Evolutionary conservation across 2,888 invertebrate species (phyloP).

Genomic region (Meganola albula): DNA sequence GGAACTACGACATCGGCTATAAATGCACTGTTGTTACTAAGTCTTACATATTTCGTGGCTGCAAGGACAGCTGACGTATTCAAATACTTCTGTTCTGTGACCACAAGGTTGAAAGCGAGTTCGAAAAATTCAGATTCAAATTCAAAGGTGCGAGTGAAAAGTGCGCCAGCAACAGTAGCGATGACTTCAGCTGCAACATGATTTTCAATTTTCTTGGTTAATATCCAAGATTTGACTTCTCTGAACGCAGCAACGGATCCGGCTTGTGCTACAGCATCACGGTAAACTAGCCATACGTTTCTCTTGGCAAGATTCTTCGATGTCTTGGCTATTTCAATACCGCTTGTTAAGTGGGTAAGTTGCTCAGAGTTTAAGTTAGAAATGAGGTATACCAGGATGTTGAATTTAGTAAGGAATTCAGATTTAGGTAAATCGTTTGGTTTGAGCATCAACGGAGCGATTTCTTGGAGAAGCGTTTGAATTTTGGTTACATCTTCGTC

Average conservation of each 20-base stretch:
- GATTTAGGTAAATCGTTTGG: conserved; percentile 73
- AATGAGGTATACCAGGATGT: conserved; percentile 74
- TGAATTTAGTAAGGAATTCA: conserved; percentile 80
- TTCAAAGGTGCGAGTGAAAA: conserved; percentile 78
- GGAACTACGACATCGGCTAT: conserved; percentile 78
- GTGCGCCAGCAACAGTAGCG: conserved; percentile 64
- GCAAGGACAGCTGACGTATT: conserved; percentile 77
- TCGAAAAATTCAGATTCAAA: conserved; percentile 79
- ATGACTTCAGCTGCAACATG: conserved; percentile 80
- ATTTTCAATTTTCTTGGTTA: conserved; percentile 66
- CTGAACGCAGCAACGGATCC: conserved; percentile 82
- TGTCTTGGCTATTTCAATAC: conserved; percentile 59
- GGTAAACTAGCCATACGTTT: conserved; percentile 78
- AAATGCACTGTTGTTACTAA: conserved; percentile 75
- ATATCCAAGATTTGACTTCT: conserved; percentile 78
- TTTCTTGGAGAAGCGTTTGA: conserved; percentile 69
- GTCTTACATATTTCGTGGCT: conserved; percentile 77
- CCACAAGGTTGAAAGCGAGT: conserved; percentile 70
- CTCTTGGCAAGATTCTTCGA: conserved; percentile 53
- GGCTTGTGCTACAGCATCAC: conserved; percentile 80
- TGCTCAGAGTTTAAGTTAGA: conserved; percentile 80
- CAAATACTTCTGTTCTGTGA: conserved; percentile 67
- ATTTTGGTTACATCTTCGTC: conserved; percentile 57
- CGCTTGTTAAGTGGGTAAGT: conserved; percentile 70
- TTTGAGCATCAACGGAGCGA: conserved; percentile 78